phyloP scores from a whole-genome alignment of 2,797 vertebrate genomes.

The Heteromormyrus szaboi region DNA sequence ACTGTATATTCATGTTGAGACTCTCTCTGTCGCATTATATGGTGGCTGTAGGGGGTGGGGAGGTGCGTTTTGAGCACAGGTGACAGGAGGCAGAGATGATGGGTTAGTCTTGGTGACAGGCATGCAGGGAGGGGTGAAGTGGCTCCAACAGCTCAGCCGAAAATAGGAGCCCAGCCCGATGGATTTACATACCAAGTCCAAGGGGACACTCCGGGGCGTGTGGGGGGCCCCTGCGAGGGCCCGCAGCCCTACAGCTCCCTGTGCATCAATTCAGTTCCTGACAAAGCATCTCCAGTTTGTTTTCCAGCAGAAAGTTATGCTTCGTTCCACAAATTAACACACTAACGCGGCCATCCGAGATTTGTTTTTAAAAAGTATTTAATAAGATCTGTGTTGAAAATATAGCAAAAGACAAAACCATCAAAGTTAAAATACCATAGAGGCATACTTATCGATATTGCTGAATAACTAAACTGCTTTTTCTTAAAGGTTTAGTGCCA shows the following conservation, averaged over 20 bases:
- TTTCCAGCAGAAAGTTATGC: background rate
- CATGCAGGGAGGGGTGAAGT: background rate
- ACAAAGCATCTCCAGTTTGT: background rate
- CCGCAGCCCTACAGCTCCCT: background rate
- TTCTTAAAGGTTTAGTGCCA: background rate
- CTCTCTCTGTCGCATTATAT: background rate
- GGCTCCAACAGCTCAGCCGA: background rate
- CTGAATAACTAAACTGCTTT: background rate
- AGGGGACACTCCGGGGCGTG: background rate
- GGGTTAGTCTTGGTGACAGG: background rate
- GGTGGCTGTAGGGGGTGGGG: background rate
- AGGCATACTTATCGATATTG: background rate
- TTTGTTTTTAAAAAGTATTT: background rate
- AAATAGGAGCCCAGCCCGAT: background rate
- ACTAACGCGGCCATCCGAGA: background rate
- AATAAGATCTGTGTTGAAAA: background rate
- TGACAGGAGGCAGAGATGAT: background rate
- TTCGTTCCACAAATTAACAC: background rate
- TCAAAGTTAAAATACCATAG: background rate
- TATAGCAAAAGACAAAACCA: background rate
- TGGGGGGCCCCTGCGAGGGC: background rate
- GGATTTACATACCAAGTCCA: background rate
- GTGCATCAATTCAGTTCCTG: background rate
- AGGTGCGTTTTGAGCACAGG: background rate
- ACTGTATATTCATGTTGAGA: background rate